Evolutionary conservation across 2,113 vertebrate genomes (phyloP).

Genomic region (Platycercus adscitus): DNA sequence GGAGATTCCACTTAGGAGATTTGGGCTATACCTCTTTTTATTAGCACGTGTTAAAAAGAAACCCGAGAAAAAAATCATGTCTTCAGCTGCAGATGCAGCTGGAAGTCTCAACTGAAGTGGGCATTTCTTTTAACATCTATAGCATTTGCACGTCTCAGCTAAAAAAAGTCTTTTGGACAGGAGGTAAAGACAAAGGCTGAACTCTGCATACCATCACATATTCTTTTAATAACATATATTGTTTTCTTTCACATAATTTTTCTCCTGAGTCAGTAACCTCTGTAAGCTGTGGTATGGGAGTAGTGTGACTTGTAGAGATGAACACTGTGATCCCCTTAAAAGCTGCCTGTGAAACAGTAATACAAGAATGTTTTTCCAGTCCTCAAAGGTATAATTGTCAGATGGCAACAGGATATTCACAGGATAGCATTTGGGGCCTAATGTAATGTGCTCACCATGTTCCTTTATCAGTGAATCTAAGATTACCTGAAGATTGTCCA

Average conservation of each 20-base stretch:
- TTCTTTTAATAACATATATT: neutral
- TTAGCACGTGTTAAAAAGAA: neutral
- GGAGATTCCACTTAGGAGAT: neutral
- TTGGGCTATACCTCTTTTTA: neutral
- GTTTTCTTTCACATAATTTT: neutral
- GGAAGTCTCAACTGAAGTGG: neutral
- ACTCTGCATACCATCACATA: neutral
- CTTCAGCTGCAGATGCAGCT: neutral
- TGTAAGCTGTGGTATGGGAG: neutral
- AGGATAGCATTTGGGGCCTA: neutral
- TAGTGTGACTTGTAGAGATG: neutral
- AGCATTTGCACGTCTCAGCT: neutral
- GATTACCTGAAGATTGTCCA: constrained; percentile 93
- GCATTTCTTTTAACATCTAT: neutral
- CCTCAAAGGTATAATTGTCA: neutral
- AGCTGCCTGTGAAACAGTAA: neutral
- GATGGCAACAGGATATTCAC: neutral
- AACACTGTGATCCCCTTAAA: neutral
- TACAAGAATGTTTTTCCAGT: neutral
- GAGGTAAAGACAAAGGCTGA: neutral
- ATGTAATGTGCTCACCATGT: neutral
- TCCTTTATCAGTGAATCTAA: neutral
- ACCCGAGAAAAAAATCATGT: neutral
- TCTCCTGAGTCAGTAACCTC: neutral
- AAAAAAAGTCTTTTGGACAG: neutral